Base-by-base conservation (phyloP, 2,888 invertebrate species). In the Helicoverpa assulta region DNA sequence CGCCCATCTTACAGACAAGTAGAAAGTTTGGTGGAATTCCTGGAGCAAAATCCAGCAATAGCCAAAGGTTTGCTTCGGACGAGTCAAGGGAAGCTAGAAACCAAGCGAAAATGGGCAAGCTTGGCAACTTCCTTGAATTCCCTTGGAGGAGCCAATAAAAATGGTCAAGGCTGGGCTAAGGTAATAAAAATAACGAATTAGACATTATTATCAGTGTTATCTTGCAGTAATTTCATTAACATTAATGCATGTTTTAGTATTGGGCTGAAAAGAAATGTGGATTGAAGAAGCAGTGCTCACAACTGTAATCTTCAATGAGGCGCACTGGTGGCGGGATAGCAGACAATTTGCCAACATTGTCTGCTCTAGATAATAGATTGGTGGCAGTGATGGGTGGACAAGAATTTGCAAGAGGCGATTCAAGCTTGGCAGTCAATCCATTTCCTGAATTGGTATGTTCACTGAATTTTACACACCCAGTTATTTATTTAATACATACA, bases 41-140 rank as follows among this genome's bases (percentile, higher is more conserved):
- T 52, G 37, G 61, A 52, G 37, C 12, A 61, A 52, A 61, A 61
- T 18, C 61, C 52, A 40, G 52, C 37, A 37, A 37, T 56, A 40
- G 56, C 56, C 5, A 56, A 56, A 40, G 56, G 56, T 56, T 56
- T 56, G 56, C 60, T 60, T 50, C 50, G 50, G 16, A 19, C 33
- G 0, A 7, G 19, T 19, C 60, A 60, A 37, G 60, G 60, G 16
- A 60, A 60, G 10, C 37, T 60, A 60, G 60, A 60, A 51, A 52
- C 59, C 0, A 59, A 52, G 37, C 21, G 14, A 12, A 60, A 60
- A 60, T 60, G 60, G 51, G 51, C 1, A 18, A 59, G 16, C 5
- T 50, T 59, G 18, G 59, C 59, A 8, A 14, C 14, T 2, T n/a
- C 29, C 1, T 19, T 60, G 10, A 60, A 60, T 60, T 60, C 60